Evolutionary conservation across 2,888 invertebrate species (phyloP), one percentile per base, ranked within the genome.

Genomic region (Idaea straminata): DNA sequence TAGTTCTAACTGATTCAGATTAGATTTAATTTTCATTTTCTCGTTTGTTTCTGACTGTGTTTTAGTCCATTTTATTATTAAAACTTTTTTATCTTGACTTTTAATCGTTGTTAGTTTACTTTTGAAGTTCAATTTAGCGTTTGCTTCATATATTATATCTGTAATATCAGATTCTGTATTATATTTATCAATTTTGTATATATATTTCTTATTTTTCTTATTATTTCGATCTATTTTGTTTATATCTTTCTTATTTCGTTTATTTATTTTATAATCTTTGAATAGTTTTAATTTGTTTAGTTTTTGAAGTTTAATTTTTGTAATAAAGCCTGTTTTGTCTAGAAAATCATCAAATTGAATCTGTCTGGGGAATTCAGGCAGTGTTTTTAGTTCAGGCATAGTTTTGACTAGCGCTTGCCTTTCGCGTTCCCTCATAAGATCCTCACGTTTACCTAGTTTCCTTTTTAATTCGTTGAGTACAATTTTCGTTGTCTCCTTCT

Each of bases 281-380:
- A 84, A 81, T 7, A 77, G 64, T 57, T 58, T 80, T 25, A 67
- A 74, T 68, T 80, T 83, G 3, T 65, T 60, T 2, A 34, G 13
- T 3, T 64, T 15, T 15, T 15, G 70, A 35, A 64, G 80, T 59
- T 69, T 76, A 25, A 88, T 63, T 82, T 92, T 92, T 1, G 67
- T 74, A 35, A 91, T 85, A 65, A 76, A 87, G 36, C 92, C 91
- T 74, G 82, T 87, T 58, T 71, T 77, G 0, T 85, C 85, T 0
- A 77, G 47, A 5, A 75, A 84, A 1, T 88, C 88, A 15, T 87
- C 86, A 1, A 82, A 74, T 59, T 82, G 72, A 7, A 92, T 92
- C 66, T 93, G 93, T 59, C 92, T 82, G 0, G 92, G 92, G 60
- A 93, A 93, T 61, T 93, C 92, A 0, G 93, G 93, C 13, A 90